phyloP scores from a whole-genome alignment of 2,888 invertebrate species.

The Lepidocyrtoides sp. region DNA sequence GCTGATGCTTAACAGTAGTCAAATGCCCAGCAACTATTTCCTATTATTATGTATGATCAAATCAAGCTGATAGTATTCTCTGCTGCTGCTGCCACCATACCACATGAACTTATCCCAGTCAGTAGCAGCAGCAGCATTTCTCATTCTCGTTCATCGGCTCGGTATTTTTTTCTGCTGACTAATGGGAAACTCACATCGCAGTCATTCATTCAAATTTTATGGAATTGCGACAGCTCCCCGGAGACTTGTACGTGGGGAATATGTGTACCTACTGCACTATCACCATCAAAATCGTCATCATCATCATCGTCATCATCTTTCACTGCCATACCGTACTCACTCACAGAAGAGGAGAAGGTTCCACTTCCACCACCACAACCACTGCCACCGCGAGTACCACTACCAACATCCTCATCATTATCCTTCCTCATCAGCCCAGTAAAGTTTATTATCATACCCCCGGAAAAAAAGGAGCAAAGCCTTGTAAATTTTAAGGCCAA shows the following conservation, averaged over 20 bases:
- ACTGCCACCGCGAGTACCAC: conserved; percentile 48
- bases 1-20: background rate
- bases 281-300: no score
- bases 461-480: conserved; percentile 40
- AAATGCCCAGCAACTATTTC: conserved; percentile 11
- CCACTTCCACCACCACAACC: conserved; percentile 37
- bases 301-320: conserved; percentile 6
- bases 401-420: conserved; percentile 37
- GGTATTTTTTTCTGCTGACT: conserved; percentile 68
- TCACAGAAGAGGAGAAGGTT: conserved; percentile 29
- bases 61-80: conserved; percentile 33
- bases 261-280: conserved; percentile 44
- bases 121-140: conserved; percentile 5
- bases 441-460: conserved; percentile 56
- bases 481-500: background rate
- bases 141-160: conserved; percentile 37
- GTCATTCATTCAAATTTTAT: conserved; percentile 79
- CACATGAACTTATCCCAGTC: background rate
- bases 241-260: conserved; percentile 71
- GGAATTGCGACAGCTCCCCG: conserved; percentile 80
- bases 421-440: background rate
- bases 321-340: background rate
- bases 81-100: background rate
- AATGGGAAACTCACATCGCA: conserved; percentile 72
- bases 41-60: background rate